These are phyloP conservation scores for Agrotis exclamationis DNA, from an alignment of 2,888 invertebrate genomes.

Conservation along the genomic window DNA sequence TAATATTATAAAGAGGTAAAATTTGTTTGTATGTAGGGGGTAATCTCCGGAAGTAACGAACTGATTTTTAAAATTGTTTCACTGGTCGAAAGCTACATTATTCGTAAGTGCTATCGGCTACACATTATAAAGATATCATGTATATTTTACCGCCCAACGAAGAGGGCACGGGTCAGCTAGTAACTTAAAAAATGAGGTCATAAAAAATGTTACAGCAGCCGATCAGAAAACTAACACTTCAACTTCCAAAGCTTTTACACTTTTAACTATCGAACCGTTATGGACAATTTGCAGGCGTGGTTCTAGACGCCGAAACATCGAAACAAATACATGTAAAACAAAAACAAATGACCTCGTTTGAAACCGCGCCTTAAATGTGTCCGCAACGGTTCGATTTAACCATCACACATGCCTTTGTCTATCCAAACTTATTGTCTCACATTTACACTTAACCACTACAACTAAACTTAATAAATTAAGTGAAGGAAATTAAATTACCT, in stretches of 20 bases:
- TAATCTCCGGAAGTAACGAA: too few species aligned
- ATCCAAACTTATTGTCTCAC: background rate
- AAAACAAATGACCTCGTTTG: background rate
- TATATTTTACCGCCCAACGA: too few species aligned
- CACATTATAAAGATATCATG: too few species aligned
- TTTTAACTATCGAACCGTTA: background rate
- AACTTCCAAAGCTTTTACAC: background rate
- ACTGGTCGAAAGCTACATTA: too few species aligned
- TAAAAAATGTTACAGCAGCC: too few species aligned
- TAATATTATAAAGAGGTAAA: too few species aligned
- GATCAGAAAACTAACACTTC: background rate
- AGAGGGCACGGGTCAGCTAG: too few species aligned
- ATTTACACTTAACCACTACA: background rate
- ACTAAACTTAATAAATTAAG: background rate
- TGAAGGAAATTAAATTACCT: slow-evolving; percentile 17
- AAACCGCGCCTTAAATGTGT: background rate
- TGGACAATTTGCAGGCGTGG: background rate
- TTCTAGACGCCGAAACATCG: background rate
- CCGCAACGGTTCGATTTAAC: background rate
- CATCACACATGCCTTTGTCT: background rate
- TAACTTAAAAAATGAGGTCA: too few species aligned
- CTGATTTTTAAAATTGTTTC: too few species aligned
- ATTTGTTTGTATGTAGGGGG: too few species aligned
- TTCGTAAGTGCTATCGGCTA: too few species aligned
- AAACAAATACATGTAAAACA: too few species aligned